These are phyloP conservation scores for Tupaia tana DNA, from an alignment of 2,113 vertebrate species.

Conservation along the genomic window DNA sequence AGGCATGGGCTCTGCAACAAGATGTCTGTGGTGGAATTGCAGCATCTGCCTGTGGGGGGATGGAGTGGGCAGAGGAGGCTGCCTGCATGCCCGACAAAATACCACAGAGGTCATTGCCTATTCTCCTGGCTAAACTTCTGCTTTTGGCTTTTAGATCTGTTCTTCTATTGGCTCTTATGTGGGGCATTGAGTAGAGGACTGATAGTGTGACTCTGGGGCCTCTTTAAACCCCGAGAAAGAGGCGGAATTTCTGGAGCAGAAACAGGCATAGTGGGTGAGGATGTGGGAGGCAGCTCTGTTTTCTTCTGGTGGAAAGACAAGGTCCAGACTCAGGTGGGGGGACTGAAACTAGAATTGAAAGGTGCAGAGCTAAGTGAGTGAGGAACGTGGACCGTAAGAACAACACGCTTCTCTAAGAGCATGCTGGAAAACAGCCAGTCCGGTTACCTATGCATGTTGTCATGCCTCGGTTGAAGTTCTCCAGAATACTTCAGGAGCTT, in stretches of 20 bases:
- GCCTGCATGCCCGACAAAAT: not conserved
- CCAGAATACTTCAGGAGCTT: conserved; percentile 8
- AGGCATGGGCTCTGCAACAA: not conserved
- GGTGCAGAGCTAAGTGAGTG: not conserved
- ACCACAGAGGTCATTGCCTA: not conserved
- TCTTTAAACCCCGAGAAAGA: not conserved
- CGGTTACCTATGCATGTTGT: not conserved
- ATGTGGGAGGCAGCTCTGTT: not conserved
- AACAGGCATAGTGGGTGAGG: not conserved
- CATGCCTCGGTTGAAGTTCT: not conserved
- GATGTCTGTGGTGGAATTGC: not conserved
- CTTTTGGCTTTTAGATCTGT: not conserved
- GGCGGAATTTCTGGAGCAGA: conserved; percentile 40
- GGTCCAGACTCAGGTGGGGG: not conserved
- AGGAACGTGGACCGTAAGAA: not conserved
- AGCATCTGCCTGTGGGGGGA: not conserved
- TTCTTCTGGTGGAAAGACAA: conserved; percentile 21
- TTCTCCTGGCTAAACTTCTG: not conserved
- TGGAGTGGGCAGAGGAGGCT: not conserved
- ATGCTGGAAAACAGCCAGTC: not conserved
- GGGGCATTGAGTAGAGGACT: not conserved
- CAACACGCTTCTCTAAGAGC: not conserved
- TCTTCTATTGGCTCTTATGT: not conserved
- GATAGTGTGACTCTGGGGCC: not conserved
- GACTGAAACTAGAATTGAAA: not conserved